phyloP scores from a whole-genome alignment of 2,113 vertebrate species.

The Vicugna pacos region DNA sequence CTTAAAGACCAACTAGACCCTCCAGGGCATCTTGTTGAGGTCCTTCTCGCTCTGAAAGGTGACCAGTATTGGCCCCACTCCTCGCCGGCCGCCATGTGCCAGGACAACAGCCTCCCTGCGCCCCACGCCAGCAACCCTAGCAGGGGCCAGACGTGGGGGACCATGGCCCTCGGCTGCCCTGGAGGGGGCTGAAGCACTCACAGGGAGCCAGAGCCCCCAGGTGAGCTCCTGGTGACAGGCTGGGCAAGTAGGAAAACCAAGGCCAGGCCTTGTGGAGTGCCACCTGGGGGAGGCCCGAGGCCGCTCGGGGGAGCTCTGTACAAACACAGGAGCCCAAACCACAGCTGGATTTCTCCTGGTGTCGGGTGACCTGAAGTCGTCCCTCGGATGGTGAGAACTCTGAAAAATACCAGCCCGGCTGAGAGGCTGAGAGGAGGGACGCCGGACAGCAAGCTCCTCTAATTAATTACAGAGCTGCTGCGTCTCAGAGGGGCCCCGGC shows the following conservation, averaged over 20 bases:
- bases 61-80: not conserved
- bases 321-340: rapidly evolving
- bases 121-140: not conserved
- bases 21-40: rapidly evolving
- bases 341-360: not conserved
- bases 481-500: rapidly evolving
- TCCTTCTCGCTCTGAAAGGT: not conserved
- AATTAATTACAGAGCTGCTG: not conserved
- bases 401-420: rapidly evolving
- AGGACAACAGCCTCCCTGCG: not conserved
- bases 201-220: rapidly evolving
- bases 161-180: rapidly evolving
- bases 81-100: not conserved
- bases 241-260: not conserved
- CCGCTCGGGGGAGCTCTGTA: not conserved
- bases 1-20: not conserved
- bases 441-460: not conserved
- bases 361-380: rapidly evolving
- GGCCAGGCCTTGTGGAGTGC: rapidly evolving
- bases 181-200: not conserved
- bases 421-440: rapidly evolving
- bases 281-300: not conserved
- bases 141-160: rapidly evolving
- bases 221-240: rapidly evolving
- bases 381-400: not conserved